Conservation (phyloP, 2,888 invertebrate genomes). For the Mythimna pallens region DNA sequence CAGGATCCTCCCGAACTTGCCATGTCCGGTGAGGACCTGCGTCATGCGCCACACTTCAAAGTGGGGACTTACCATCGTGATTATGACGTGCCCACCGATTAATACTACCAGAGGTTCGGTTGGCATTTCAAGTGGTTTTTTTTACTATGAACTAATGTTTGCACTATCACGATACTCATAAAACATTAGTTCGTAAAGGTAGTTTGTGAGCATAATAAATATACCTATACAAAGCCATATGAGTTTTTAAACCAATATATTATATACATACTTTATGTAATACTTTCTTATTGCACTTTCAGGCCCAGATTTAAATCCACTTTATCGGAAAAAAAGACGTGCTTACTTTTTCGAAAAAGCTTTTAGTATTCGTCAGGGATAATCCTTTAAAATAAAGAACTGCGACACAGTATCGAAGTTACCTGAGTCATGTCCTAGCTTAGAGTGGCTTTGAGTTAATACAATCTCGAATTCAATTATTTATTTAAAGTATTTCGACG, state of each 20-base stretch:
- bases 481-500: conserved; percentile 10
- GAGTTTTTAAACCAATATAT: not conserved
- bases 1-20: too few relatives aligned
- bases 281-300: not conserved
- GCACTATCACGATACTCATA: not conserved
- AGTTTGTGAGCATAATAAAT: too few relatives aligned
- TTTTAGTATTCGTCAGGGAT: conserved; percentile 40
- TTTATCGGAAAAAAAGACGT: conserved; percentile 12
- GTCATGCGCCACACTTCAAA: too few relatives aligned
- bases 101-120: too few relatives aligned
- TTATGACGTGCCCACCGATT: too few relatives aligned
- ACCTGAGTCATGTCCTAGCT: conserved; percentile 6
- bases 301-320: not conserved
- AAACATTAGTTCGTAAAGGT: too few relatives aligned
- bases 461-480: conserved; percentile 32
- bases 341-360: not conserved
- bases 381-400: conserved; percentile 41
- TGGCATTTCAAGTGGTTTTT: too few relatives aligned
- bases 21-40: too few relatives aligned
- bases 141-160: not conserved
- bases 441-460: conserved; percentile 27
- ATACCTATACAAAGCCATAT: not conserved
- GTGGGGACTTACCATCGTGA: too few relatives aligned
- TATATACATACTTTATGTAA: not conserved
- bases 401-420: conserved; percentile 17